Percentiles rank a stretch among this genome's conserved stretches.
These are phyloP conservation scores for Takifugu rubripes DNA, from an alignment of 2,797 vertebrate species.

Conservation along the genomic window DNA sequence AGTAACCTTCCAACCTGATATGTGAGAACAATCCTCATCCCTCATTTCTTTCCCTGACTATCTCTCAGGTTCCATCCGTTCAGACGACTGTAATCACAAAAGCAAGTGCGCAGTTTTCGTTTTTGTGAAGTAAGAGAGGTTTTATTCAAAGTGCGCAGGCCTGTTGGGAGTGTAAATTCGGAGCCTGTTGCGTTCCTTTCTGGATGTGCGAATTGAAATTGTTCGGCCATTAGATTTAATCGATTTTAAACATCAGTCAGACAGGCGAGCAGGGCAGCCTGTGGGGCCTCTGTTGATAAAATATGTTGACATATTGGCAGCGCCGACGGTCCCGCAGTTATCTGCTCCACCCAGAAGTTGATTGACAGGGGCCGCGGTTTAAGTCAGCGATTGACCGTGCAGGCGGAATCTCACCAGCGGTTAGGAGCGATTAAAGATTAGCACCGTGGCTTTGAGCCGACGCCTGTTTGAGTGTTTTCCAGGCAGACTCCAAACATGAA, in stretches of 20 bases:
- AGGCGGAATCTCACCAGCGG: constrained; percentile 28
- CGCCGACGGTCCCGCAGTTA: constrained; percentile 36
- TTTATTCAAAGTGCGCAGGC: constrained; percentile 20
- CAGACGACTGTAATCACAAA: constrained; percentile 18
- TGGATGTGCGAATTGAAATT: constrained; percentile 28
- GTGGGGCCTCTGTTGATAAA: constrained; percentile 35
- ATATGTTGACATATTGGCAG: constrained; percentile 29
- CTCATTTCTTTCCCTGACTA: constrained; percentile 16
- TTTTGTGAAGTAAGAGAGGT: constrained; percentile 12
- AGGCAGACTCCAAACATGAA: neutral
- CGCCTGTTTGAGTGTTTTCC: neutral
- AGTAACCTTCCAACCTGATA: constrained; percentile 15
- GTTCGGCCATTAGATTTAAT: constrained; percentile 40
- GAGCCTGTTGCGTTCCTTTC: constrained; percentile 8
- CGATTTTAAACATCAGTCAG: constrained; percentile 34
- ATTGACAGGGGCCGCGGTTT: constrained; percentile 45
- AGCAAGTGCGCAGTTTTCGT: constrained; percentile 16
- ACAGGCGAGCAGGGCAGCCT: constrained; percentile 13
- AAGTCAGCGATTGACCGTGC: constrained; percentile 46
- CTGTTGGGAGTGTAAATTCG: constrained; percentile 18
- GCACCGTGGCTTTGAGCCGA: neutral
- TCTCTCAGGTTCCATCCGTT: constrained; percentile 5
- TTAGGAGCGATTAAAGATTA: constrained; percentile 39
- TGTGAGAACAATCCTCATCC: constrained; percentile 18
- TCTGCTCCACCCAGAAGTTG: constrained; percentile 37